Base-by-base conservation (phyloP, 1,140 invertebrate genomes). In the Cyclina sinensis region DNA sequence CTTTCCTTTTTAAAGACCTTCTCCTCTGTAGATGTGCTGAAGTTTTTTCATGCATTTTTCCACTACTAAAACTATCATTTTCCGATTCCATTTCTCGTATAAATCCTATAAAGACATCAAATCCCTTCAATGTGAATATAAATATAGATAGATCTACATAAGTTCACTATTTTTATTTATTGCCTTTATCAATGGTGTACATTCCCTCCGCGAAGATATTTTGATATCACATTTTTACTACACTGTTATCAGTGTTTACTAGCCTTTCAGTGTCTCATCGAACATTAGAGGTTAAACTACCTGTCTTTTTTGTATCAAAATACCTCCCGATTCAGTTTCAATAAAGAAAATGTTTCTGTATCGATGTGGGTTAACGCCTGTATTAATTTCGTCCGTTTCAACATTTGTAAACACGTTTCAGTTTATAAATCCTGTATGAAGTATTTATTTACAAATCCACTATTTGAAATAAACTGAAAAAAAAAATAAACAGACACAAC, bases 1-100 rank as follows among this genome's bases (percentile, higher is more conserved):
- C 79, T 24, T 88, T 88, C 16, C 86, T 43, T 74, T 43, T 82
- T 39, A 51, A 18, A 18, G 32, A 70, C 24, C 37, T 24, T 5
- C 5, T 59, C 27, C 46, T 43, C 21, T 84, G n/a, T 18, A 51
- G 1, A 32, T 21, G 24, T 12, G 73, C 14, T 51, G 73, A 21
- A 11, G 24, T 35, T 32, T 57, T 54, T 78, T 54, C 30, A 35
- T 14, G 46, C 24, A 37, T 21, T 48, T 30, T 32, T 27, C 27
- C 46, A 54, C 16, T 78, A 37, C n/a, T 32, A 54, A 57, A 24
- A 51, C 73, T 76, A 14, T 51, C 65, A 35, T 37, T 70, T n/a
- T 70, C 73, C 1, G 73, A 76, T 24, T 21, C 54, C 46, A 35
- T 78, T 5, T 27, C 70, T 12, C 7, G 27, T 48, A 4, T 73